Evolutionary conservation across 2,888 invertebrate species (phyloP), one percentile per base, ranked within the genome.

Genomic region (Tuberolachnus salignus): DNA sequence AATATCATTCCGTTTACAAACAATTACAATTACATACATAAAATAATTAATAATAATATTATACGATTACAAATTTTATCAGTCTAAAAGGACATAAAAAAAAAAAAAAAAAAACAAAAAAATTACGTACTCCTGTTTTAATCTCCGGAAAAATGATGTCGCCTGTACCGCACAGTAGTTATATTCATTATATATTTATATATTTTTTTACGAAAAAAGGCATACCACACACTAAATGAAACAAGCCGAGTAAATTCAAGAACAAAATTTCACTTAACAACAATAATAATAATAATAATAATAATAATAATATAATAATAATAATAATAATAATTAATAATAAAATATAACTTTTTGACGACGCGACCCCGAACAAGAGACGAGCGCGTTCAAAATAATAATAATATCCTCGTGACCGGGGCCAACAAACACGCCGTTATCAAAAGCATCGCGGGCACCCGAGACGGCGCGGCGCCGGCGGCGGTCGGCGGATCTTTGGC

Each of bases 61-160:
- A 73, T 51, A 69, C 66, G 53, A 75, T 66, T 67, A 78, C 67
- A 51, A 67, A 78, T 78, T 69, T 78, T 49, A 78, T 78, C 78
- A 78, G 78, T 78, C 78, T 78, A n/a, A 78, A 59, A 69, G 59
- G 78, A 59, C 57, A 16, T 57, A 49, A 57, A 66, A 67, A 74
- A 72, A 64, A 73, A 72, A 19, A 59, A 73, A 21, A 61, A 61
- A 55, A 23, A 57, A 57, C 9, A 51, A 61, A 51, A 53, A 26
- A 63, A n/a, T n/a, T n/a, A n/a, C n/a, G n/a, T n/a, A n/a, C n/a
- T n/a, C n/a, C 9, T 23, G 13, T 19, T n/a, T 21, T 55, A 21
- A 26, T 72, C 23, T 72, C 34, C 61, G 44, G 59, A 72, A 59
- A 57, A 59, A 34, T 6, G 34, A 34, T 34, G 3, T n/a, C n/a